These are phyloP conservation scores for Acrossocheilus fasciatus DNA, from an alignment of 2,797 vertebrate species.

Conservation along the genomic window DNA sequence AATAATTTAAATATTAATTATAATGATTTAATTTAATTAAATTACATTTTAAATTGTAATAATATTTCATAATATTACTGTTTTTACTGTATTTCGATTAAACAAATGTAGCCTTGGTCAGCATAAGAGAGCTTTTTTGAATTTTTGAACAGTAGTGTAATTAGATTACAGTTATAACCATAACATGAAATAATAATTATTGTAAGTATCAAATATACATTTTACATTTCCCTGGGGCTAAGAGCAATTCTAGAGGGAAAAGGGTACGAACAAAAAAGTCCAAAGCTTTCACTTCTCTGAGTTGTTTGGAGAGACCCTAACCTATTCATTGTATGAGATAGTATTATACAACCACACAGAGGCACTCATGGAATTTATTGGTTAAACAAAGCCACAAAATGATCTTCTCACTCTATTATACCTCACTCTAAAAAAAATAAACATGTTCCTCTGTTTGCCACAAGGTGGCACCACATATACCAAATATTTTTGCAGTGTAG, in stretches of 20 bases:
- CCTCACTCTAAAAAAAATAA: not conserved
- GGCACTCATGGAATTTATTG: not conserved
- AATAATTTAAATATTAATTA: not conserved
- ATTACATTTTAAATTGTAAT: not conserved
- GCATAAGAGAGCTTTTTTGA: not conserved
- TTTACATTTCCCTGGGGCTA: not conserved
- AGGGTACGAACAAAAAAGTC: not conserved
- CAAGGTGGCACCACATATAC: conserved; percentile 69
- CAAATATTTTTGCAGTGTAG: conserved; percentile 49
- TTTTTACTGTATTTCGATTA: not conserved
- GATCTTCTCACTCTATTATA: not conserved
- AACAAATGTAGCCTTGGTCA: not conserved
- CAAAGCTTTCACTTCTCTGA: not conserved
- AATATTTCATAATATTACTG: not conserved
- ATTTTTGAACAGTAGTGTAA: not conserved
- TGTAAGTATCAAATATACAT: not conserved
- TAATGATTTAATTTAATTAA: too few species aligned
- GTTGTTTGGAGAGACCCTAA: not conserved
- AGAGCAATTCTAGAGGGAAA: not conserved
- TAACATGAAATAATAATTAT: not conserved
- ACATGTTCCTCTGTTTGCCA: conserved; percentile 67
- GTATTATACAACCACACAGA: not conserved
- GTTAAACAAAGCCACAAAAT: not conserved
- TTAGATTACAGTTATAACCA: not conserved
- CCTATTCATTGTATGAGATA: not conserved